Evolutionary conservation across 1,140 invertebrate genomes (phyloP).

Genomic region (Caenorhabditis brenneri): DNA sequence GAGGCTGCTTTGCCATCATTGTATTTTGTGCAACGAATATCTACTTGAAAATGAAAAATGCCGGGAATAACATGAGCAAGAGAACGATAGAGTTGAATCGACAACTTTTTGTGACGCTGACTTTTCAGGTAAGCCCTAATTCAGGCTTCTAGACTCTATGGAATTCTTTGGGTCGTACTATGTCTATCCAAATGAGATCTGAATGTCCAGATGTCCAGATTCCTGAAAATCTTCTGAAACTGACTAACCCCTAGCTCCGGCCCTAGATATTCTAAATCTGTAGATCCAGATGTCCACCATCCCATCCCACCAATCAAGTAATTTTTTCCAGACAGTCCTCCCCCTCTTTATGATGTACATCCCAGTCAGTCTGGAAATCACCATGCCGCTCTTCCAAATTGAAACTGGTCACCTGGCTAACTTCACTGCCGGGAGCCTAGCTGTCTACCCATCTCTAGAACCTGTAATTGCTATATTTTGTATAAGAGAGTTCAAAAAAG

Average conservation of each 20-base stretch:
- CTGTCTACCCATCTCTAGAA: constrained; percentile 6
- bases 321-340: not conserved
- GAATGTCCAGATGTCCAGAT: too few species aligned
- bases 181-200: too few species aligned
- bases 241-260: too few species aligned
- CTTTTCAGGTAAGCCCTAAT: not conserved
- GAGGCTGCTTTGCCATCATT: constrained; percentile 8
- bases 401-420: not conserved
- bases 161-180: too few species aligned
- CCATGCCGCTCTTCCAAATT: not conserved
- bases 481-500: constrained; percentile 13
- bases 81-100: not conserved
- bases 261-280: too few species aligned
- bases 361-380: constrained; percentile 20
- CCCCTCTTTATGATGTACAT: constrained; percentile 8
- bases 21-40: not conserved
- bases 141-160: not conserved
- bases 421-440: constrained; percentile 15
- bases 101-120: not conserved
- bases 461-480: constrained; percentile 12
- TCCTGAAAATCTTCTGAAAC: too few species aligned
- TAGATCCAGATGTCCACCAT: too few species aligned
- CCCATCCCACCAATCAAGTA: too few species aligned
- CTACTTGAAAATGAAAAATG: constrained; percentile 15
- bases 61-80: constrained; percentile 16